Evolutionary conservation across 2,797 vertebrate species (phyloP), one percentile per base, ranked within the genome.

Genomic region (Chromobotia macracanthus): DNA sequence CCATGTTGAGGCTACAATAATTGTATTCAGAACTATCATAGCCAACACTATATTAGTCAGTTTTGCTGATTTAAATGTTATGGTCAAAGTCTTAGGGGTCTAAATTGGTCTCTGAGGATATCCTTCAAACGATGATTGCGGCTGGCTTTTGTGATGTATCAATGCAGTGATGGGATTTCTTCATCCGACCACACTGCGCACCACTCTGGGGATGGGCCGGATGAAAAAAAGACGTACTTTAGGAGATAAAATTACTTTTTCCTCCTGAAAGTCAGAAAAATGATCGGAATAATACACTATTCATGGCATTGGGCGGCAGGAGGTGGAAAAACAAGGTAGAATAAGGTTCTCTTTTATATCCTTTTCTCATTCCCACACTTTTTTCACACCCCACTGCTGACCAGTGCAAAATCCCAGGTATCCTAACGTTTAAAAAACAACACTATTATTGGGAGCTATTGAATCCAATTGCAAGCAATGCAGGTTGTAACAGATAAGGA

Each of bases 371-470:
- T 79, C 88, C 85, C 65, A 67, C 31, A 31, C 31, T 31, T 31
- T 31, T 31, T 31, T 31, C 86, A 88, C 79, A 87, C 68, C 82
- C 89, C 87, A 87, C 84, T 95, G 94, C 94, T 97, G 95, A 97
- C 95, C 95, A 93, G 89, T 89, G 94, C 95, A 96, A 92, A 96
- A 91, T 87, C 68, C 90, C 91, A 92, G 88, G 82, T 89, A 89
- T 91, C 86, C 92, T 95, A 94, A 95, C 94, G 95, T 96, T 95
- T 95, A 95, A 95, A 94, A 95, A 96, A 96, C 89, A 94, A 92
- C 90, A 91, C 90, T 84, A 94, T 94, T 95, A 95, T 95, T 93
- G 93, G 93, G 90, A 87, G 90, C 90, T 92, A 93, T 94, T 50
- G 84, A 95, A 94, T 94, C 91, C 92, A 93, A 93, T 93, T 93